Conservation (phyloP, 2,888 invertebrate species). For the Seira ritae region DNA sequence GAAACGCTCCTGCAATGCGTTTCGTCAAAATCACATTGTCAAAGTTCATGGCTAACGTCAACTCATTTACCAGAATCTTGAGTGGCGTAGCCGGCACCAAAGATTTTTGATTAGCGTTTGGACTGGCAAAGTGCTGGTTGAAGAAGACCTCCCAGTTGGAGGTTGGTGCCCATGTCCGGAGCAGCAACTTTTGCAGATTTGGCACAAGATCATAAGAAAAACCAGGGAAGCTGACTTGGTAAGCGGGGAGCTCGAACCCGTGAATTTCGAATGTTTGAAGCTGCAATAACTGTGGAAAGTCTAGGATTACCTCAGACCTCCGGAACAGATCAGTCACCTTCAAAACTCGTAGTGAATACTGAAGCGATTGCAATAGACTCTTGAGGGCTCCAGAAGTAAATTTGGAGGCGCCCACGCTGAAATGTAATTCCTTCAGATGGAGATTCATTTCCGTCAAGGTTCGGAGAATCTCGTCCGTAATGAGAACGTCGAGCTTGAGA, state of each 20-base stretch:
- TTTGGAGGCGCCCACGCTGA: constrained; percentile 64
- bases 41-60: constrained; percentile 65
- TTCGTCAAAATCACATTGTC: constrained; percentile 54
- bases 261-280: constrained; percentile 60
- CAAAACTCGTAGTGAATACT: constrained; percentile 49
- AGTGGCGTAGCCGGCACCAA: background rate
- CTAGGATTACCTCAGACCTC: constrained; percentile 57
- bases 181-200: constrained; percentile 51
- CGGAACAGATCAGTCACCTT: constrained; percentile 63
- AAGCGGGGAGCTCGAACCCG: constrained; percentile 65
- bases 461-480: constrained; percentile 57
- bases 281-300: constrained; percentile 53
- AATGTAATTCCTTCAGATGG: constrained; percentile 49
- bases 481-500: constrained; percentile 60
- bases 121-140: background rate
- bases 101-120: constrained; percentile 9
- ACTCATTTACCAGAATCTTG: constrained; percentile 41
- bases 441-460: constrained; percentile 43
- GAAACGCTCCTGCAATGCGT: constrained; percentile 49
- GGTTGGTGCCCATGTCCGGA: constrained; percentile 62
- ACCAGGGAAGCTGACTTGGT: constrained; percentile 59
- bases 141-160: constrained; percentile 62
- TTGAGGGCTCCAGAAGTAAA: constrained; percentile 46
- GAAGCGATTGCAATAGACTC: constrained; percentile 35
- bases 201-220: constrained; percentile 62